These are phyloP conservation scores for Cardinalis cardinalis DNA, from an alignment of 2,113 vertebrate species.

Conservation along the genomic window DNA sequence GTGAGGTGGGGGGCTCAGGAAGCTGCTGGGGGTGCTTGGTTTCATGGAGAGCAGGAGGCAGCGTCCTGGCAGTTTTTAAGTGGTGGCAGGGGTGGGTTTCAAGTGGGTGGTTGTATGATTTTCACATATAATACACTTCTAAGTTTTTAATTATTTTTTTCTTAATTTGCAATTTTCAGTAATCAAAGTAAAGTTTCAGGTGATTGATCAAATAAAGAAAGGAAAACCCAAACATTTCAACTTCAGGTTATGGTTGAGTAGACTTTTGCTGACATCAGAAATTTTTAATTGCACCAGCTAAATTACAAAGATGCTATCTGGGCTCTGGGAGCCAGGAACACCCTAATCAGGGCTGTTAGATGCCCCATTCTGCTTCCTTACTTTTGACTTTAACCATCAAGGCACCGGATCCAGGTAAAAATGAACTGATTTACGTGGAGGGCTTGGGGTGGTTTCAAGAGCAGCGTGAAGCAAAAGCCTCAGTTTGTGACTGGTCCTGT, in stretches of 20 bases:
- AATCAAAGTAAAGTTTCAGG: slow-evolving; percentile 13
- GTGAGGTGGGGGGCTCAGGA: not conserved
- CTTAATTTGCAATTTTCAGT: not conserved
- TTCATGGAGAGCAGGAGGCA: not conserved
- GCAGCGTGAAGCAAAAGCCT: not conserved
- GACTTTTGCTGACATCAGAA: slow-evolving; percentile 53
- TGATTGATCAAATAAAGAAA: slow-evolving; percentile 50
- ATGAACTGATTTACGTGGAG: not conserved
- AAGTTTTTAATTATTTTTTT: not conserved
- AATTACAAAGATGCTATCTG: slow-evolving; percentile 59
- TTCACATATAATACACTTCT: not conserved
- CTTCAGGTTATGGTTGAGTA: slow-evolving; percentile 22
- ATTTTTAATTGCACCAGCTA: slow-evolving; percentile 46
- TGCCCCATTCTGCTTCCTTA: not conserved
- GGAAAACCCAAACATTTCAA: slow-evolving; percentile 17
- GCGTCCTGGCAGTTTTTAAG: not conserved
- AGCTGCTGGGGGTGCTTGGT: not conserved
- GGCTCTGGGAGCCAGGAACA: slow-evolving; percentile 4
- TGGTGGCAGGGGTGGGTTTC: not conserved
- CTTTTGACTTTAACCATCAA: slow-evolving; percentile 30
- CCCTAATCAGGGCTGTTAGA: slow-evolving; percentile 27
- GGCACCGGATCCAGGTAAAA: slow-evolving; percentile 10
- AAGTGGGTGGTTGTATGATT: not conserved
- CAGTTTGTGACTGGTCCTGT: not conserved
- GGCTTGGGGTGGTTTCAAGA: not conserved